Base-by-base conservation (phyloP, 2,797 vertebrate genomes). In the Gobio occitaniae region DNA sequence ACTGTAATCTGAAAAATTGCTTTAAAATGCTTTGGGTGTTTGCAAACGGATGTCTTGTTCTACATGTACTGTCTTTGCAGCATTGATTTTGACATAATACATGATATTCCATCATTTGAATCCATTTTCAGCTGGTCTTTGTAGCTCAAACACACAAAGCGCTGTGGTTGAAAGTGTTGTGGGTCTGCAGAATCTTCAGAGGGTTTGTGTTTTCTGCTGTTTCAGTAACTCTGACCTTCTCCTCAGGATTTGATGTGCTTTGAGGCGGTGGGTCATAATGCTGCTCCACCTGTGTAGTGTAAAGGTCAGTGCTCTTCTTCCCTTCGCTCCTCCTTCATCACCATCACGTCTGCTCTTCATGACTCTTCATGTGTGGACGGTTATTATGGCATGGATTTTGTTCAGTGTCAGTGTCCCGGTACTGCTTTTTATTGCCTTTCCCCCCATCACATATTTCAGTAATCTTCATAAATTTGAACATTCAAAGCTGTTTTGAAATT, bases 261-360 rank as follows among this genome's bases (percentile, higher is more conserved):
- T 96, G 96, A 96, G 95, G 97, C 96, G 96, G 94, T 95, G 96
- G 95, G 94, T 96, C 97, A 97, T 96, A 96, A 99, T 99, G 98
- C 97, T 99, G 97, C 97, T 99, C 95, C 97, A 98, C 96, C 97
- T 99, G 96, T 98, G 97, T 98, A 99, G 97, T 97, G 97, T 99
- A 95, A 99, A 99, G 98, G 98, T 99, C 96, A 99, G 98, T 99
- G 96, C 93, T 94, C 86, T 94, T 96, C 93, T 95, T 94, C 93
- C 94, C 93, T 92, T 95, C 78, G 82, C 56, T 76, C 61, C n/a
- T 41, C 52, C 48, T 17, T 85, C 79, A 44, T 84, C 41, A 56
- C 9, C 66, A 32, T n/a, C 80, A 70, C 50, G 38, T 47, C n/a
- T 56, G 65, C 38, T 47, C n/a, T 21, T 32, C 29, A 76, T 52